phyloP scores from a whole-genome alignment of 2,113 vertebrate species.

The Rhynchomys soricoides region DNA sequence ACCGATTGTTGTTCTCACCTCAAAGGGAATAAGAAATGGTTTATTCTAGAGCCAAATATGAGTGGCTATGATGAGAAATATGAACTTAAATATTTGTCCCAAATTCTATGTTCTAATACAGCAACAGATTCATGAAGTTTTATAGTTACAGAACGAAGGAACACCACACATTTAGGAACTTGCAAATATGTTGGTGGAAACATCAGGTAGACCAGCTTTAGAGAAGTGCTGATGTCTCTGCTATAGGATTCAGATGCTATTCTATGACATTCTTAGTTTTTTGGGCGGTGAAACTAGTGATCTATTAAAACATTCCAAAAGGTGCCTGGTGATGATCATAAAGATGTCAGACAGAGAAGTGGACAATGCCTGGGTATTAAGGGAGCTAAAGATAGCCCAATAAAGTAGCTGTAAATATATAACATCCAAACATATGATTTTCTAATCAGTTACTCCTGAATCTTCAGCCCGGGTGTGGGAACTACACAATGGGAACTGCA shows the following conservation, averaged over 20 bases:
- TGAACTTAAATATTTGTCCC: not conserved
- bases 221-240: not conserved
- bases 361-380: not conserved
- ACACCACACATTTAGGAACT: too few species aligned
- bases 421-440: not conserved
- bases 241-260: not conserved
- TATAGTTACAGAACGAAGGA: not conserved
- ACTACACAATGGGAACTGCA: not conserved
- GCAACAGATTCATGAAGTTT: not conserved
- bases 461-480: not conserved
- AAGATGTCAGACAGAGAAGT: not conserved
- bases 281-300: not conserved
- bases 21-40: not conserved
- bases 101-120: not conserved
- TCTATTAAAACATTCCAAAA: not conserved
- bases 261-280: not conserved
- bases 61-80: not conserved
- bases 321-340: not conserved
- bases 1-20: not conserved
- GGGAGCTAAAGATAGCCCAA: not conserved
- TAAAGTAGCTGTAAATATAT: too few species aligned
- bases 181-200: not conserved
- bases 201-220: not conserved
- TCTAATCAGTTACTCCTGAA: not conserved
- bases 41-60: not conserved